Percentiles rank a stretch among this genome's conserved stretches.
phyloP scores from a whole-genome alignment of 92 coral and sea anemone species.

The Parazoanthus swiftii region DNA sequence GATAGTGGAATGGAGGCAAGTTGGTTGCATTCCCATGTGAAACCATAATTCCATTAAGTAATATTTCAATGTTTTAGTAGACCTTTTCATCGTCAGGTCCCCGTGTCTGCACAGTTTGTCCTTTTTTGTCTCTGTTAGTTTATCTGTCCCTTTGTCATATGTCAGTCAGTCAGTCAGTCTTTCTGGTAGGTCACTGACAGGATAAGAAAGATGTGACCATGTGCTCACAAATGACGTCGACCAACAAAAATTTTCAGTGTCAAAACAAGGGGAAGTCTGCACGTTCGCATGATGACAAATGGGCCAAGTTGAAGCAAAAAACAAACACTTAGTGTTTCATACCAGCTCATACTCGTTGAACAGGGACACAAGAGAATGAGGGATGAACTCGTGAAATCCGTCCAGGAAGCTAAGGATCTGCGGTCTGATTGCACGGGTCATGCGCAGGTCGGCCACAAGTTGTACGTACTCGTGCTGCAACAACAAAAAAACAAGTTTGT shows the following conservation, averaged over 20 bases:
- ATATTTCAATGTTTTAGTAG: too few species aligned
- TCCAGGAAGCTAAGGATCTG: slow-evolving; percentile 58
- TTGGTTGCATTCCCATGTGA: too few species aligned
- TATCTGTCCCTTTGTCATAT: neutral
- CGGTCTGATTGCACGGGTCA: slow-evolving; percentile 63
- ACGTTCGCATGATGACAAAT: too few species aligned
- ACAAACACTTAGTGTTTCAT: neutral
- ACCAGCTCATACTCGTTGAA: slow-evolving; percentile 64
- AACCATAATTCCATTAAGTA: too few species aligned
- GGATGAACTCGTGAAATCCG: slow-evolving; percentile 63
- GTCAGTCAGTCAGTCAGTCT: neutral
- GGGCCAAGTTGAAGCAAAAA: neutral
- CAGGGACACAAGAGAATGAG: slow-evolving; percentile 59
- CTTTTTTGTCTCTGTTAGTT: neutral
- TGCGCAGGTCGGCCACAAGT: slow-evolving; percentile 59
- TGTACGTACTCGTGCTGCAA: slow-evolving; percentile 58
- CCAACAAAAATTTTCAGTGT: too few species aligned
- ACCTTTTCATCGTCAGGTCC: too few species aligned
- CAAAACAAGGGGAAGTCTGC: too few species aligned
- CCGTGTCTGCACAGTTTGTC: neutral
- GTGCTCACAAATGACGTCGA: too few species aligned
- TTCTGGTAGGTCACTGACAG: neutral
- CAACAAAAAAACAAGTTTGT: neutral
- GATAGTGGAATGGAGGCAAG: too few species aligned
- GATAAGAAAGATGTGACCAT: too few species aligned